Evolutionary conservation across 2,113 vertebrate species (phyloP).

Genomic region (Gasterosteus aculeatus): DNA sequence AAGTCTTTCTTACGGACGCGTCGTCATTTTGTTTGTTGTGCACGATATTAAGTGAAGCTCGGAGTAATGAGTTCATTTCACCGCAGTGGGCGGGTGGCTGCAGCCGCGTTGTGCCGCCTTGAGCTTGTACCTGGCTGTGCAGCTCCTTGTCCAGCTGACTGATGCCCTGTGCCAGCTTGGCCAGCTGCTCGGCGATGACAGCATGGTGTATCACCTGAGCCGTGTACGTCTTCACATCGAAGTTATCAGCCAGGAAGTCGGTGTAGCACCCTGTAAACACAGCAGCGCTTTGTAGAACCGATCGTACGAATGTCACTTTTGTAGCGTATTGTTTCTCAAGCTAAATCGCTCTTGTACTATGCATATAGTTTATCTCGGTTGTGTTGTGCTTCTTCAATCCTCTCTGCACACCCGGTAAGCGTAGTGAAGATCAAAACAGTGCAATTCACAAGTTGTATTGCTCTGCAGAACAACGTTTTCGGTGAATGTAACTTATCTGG

Average conservation of each 20-base stretch:
- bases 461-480: not conserved
- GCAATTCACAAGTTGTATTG: not conserved
- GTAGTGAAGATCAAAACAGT: not conserved
- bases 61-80: not conserved
- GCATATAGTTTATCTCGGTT: not conserved
- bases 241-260: conserved; percentile 90
- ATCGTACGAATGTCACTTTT: not conserved
- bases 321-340: not conserved
- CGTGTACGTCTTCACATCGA: conserved; percentile 95
- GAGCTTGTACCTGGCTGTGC: conserved; percentile 87
- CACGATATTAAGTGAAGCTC: not conserved
- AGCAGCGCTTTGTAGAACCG: not conserved
- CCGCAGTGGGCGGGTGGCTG: too few species aligned
- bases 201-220: conserved; percentile 95
- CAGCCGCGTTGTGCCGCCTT: not conserved
- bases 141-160: conserved; percentile 97
- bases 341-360: not conserved
- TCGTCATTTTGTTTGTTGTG: too few species aligned
- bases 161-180: conserved; percentile 94
- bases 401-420: not conserved
- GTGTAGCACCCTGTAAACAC: conserved; percentile 87
- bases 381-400: not conserved
- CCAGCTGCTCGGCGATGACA: conserved; percentile 93
- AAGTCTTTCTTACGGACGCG: too few species aligned
- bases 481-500: not conserved